These are phyloP conservation scores for Eriosoma lanigerum DNA, from an alignment of 1,140 invertebrate species.

Conservation along the genomic window DNA sequence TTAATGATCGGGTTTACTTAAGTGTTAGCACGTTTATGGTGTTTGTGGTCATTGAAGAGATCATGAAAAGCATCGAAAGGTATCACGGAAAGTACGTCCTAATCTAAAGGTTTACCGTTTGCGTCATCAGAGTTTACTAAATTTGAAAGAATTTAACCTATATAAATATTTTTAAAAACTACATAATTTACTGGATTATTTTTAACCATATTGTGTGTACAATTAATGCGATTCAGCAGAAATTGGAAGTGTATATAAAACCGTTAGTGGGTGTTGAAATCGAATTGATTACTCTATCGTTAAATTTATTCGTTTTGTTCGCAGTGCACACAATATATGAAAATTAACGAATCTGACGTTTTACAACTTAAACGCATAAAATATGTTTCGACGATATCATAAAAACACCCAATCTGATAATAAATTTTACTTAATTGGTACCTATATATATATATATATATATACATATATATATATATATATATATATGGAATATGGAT, in stretches of 20 bases:
- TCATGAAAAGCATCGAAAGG: too few relatives aligned
- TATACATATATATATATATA: too few relatives aligned
- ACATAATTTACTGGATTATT: background rate
- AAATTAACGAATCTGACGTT: slow-evolving; percentile 29
- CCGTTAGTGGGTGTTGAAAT: background rate
- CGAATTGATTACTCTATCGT: background rate
- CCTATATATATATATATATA: too few relatives aligned
- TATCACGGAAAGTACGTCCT: background rate
- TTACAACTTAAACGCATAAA: slow-evolving; percentile 6
- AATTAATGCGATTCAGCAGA: slow-evolving; percentile 1
- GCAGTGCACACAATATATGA: background rate
- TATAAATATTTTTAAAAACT: background rate
- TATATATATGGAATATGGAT: too few relatives aligned
- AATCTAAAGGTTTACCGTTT: background rate
- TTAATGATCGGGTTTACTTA: too few relatives aligned
- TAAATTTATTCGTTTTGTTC: slow-evolving; percentile 20
- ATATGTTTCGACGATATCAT: background rate
- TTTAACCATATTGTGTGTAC: slow-evolving; percentile 7
- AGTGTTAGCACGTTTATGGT: too few relatives aligned
- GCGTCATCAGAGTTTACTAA: background rate
- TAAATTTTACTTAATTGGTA: background rate
- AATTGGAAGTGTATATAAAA: background rate
- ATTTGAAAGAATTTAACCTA: slow-evolving; percentile 1
- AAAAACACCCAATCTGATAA: background rate
- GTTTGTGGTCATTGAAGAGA: too few relatives aligned